Evolutionary conservation across 2,113 vertebrate species (phyloP), one percentile per base, ranked within the genome.

Genomic region (Amia ocellicauda): DNA sequence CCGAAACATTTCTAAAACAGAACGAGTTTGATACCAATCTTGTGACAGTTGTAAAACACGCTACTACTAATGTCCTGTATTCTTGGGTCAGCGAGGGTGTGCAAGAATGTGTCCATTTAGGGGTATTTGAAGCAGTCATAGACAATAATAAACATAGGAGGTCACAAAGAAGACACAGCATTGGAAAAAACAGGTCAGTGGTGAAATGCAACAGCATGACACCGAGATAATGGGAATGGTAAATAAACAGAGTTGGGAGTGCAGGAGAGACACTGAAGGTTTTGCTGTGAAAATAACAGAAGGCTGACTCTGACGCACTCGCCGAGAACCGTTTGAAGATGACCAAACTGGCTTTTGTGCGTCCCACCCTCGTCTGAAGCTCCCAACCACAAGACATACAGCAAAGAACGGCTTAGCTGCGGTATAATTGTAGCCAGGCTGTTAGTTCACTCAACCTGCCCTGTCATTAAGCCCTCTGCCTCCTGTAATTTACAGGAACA

Each of bases 251-350:
- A 26, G 36, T 27, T 23, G 0, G 1, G 16, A 78, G 57, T 68
- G 72, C 67, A 70, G 82, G 76, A 85, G 66, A 51, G 26, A 74
- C 67, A 74, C 80, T 76, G 81, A 78, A 79, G 69, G 74, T 78
- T n/a, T 61, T 79, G 69, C 69, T 41, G 45, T 75, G 67, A 77
- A 82, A 76, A 77, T 19, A 26, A 71, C 58, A 62, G 57, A 69
- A 22, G 27, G 4, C 51, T 65, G 64, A 81, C 80, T 78, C 72
- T 74, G 74, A 76, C 69, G 62, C 62, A 63, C 57, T 31, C 22
- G 28, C 28, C 29, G n/a, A 23, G 14, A 20, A 10, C 24, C 43
- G 56, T 60, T 43, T 68, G 66, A 62, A 68, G 59, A 68, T 47
- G 14, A 7, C 11, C 31, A 68, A 62, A 36, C 50, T 59, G 66